These are phyloP conservation scores for Chloroclysta siterata DNA, from an alignment of 2,888 invertebrate species.

Conservation along the genomic window DNA sequence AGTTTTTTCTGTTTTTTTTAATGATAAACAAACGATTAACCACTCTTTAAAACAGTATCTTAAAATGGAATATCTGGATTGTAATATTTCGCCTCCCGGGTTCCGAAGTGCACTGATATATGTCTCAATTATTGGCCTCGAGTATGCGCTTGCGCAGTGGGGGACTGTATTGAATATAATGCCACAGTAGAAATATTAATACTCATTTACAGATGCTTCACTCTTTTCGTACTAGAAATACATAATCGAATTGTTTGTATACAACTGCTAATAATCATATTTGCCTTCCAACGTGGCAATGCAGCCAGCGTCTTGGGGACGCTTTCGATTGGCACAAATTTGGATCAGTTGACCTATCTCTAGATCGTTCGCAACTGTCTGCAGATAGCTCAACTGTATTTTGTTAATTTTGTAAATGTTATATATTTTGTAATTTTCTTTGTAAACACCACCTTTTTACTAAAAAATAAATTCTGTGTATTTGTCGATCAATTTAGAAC, in stretches of 20 bases:
- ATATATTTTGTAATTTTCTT: no score
- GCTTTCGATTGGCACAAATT: no score
- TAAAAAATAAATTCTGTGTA: background rate
- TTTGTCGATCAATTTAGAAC: background rate
- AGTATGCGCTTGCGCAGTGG: conserved; percentile 66
- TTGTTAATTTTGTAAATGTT: no score
- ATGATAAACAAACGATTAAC: no score
- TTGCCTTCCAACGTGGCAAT: no score
- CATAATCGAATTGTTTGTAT: no score
- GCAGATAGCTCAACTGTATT: no score
- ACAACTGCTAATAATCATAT: no score
- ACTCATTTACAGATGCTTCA: background rate
- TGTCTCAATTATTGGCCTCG: conserved; percentile 70
- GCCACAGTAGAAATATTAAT: conserved; percentile 18
- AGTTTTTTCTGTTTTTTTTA: no score
- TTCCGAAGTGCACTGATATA: conserved; percentile 60
- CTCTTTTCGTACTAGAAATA: background rate
- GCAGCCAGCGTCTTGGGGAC: no score
- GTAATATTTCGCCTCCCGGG: conserved; percentile 42
- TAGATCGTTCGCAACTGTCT: no score
- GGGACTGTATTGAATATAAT: conserved; percentile 61
- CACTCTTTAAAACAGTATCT: conserved; percentile 28
- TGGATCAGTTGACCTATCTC: no score
- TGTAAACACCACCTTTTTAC: background rate
- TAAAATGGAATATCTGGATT: conserved; percentile 43